Evolutionary conservation across 2,888 invertebrate species (phyloP).

Genomic region (Tenthredo notha): DNA sequence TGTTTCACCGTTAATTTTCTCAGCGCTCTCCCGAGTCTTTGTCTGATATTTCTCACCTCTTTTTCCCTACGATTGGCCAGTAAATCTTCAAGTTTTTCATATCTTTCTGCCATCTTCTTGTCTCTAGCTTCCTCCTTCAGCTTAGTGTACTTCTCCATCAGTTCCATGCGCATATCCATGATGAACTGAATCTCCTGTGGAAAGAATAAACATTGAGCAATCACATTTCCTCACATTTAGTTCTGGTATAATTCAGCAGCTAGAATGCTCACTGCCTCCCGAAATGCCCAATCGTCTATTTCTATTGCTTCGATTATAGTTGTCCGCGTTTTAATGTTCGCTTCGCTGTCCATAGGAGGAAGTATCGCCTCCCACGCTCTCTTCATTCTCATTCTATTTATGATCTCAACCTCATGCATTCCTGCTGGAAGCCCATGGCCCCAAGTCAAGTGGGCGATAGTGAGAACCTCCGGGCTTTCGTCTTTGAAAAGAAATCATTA

Average conservation of each 20-base stretch:
- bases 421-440: constrained; percentile 84
- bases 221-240: constrained; percentile 21
- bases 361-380: constrained; percentile 83
- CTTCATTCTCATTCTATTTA: constrained; percentile 85
- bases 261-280: constrained; percentile 83
- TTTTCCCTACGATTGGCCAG: constrained; percentile 81
- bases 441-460: constrained; percentile 83
- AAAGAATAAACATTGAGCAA: constrained; percentile 26
- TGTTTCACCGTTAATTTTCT: constrained; percentile 79
- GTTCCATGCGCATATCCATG: constrained; percentile 84
- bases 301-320: constrained; percentile 89
- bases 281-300: constrained; percentile 90
- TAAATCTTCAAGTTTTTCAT: constrained; percentile 79
- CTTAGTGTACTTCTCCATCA: constrained; percentile 84
- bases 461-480: constrained; percentile 84
- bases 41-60: constrained; percentile 81
- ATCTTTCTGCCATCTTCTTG: constrained; percentile 75
- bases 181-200: constrained; percentile 85
- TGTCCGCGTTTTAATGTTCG: constrained; percentile 82
- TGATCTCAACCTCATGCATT: constrained; percentile 82
- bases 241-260: not conserved
- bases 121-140: constrained; percentile 80
- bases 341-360: constrained; percentile 80
- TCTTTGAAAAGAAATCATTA: constrained; percentile 57
- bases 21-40: constrained; percentile 76